Percentiles rank a stretch among this genome's conserved stretches.
Evolutionary conservation across 2,888 invertebrate species (phyloP).

Genomic region (Listrodromus nycthemerus): DNA sequence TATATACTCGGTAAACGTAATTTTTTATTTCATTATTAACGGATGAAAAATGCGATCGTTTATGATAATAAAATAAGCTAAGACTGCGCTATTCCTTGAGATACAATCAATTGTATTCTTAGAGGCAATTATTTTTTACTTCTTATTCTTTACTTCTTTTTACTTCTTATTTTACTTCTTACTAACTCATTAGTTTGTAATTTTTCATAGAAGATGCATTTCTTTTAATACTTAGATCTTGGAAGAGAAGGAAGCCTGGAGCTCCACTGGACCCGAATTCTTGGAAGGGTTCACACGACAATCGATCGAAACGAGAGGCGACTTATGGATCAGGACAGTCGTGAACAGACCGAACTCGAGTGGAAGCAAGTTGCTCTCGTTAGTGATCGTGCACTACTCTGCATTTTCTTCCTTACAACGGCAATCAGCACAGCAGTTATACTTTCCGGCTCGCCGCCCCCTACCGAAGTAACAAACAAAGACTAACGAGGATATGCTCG

Average conservation of each 20-base stretch:
- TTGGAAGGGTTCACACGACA: slow-evolving; percentile 89
- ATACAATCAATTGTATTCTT: too few species aligned
- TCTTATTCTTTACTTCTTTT: too few species aligned
- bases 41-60: too few species aligned
- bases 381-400: slow-evolving; percentile 91
- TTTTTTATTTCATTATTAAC: too few species aligned
- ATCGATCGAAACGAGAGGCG: slow-evolving; percentile 93
- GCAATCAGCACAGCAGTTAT: slow-evolving; percentile 92
- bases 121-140: too few species aligned
- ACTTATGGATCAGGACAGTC: slow-evolving; percentile 91
- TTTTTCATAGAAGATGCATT: neutral
- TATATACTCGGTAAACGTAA: too few species aligned
- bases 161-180: neutral
- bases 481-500: slow-evolving; percentile 49
- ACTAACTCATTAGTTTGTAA: neutral
- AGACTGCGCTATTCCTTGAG: too few species aligned
- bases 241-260: slow-evolving; percentile 85
- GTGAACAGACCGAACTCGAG: slow-evolving; percentile 92
- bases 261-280: slow-evolving; percentile 88
- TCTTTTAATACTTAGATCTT: slow-evolving; percentile 68
- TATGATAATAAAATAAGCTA: too few species aligned
- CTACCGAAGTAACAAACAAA: slow-evolving; percentile 72
- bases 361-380: slow-evolving; percentile 94
- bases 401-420: slow-evolving; percentile 91
- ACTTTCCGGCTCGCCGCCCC: slow-evolving; percentile 88